Percentiles rank a stretch among this genome's conserved stretches.
phyloP scores from a whole-genome alignment of 2,113 vertebrate genomes.

The Meleagris gallopavo region DNA sequence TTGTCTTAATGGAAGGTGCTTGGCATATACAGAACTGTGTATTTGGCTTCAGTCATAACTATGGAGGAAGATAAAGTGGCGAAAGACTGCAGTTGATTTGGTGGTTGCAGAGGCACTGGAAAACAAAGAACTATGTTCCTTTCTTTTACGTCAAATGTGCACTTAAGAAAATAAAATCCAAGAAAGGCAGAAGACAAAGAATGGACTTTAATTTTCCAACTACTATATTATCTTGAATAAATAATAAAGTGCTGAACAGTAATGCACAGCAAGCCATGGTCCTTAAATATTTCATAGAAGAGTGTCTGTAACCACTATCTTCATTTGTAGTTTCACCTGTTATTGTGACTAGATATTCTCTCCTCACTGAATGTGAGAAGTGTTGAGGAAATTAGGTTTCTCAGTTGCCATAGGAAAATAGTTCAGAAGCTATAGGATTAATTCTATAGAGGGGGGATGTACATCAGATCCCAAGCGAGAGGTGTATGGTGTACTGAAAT shows the following conservation, averaged over 20 bases:
- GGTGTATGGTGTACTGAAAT: not conserved
- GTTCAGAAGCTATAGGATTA: not conserved
- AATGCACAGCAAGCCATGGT: not conserved
- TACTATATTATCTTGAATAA: not conserved
- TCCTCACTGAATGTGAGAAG: not conserved
- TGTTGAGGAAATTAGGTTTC: not conserved
- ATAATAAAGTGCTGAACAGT: not conserved
- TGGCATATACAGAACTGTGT: not conserved
- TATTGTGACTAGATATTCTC: not conserved
- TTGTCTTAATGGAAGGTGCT: rapidly evolving
- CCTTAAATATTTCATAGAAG: not conserved
- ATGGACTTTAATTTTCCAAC: not conserved
- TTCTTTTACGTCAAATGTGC: not conserved
- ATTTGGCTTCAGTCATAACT: not conserved
- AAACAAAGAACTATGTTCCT: not conserved
- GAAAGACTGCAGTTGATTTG: not conserved
- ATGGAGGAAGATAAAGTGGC: not conserved
- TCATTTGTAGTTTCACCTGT: not conserved
- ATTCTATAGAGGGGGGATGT: not conserved
- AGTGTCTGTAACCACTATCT: not conserved
- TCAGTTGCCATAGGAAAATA: not conserved
- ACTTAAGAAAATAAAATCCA: not conserved
- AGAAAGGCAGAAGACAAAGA: not conserved
- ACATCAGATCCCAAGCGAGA: not conserved
- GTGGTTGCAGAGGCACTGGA: not conserved